Conservation (phyloP, 2,888 invertebrate genomes). For the Heliconius sara region DNA sequence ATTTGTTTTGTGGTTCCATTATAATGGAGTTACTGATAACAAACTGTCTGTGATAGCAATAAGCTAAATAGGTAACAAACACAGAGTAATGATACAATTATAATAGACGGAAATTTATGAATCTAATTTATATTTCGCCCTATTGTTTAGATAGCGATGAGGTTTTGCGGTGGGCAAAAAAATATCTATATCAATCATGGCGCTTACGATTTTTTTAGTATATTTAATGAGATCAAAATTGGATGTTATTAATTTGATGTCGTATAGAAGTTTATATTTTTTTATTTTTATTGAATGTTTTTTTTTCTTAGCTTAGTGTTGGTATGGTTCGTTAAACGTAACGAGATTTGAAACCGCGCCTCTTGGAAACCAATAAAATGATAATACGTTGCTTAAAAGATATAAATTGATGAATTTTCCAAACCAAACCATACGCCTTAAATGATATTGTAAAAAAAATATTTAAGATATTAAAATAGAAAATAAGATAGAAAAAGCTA, state of each 20-base stretch:
- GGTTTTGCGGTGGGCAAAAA: conserved; percentile 36
- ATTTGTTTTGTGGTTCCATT: conserved; percentile 53
- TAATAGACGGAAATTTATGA: conserved; percentile 45
- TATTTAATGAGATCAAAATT: conserved; percentile 36
- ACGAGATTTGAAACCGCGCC: too few relatives aligned
- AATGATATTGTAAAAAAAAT: neutral
- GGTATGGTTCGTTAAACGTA: too few relatives aligned
- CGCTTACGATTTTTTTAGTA: conserved; percentile 38
- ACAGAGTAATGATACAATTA: conserved; percentile 45
- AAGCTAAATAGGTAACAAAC: conserved; percentile 48
- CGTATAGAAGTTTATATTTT: neutral
- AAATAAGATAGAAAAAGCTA: neutral
- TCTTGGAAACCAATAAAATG: too few relatives aligned
- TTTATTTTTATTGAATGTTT: neutral
- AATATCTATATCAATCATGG: conserved; percentile 39
- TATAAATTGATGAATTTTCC: too few relatives aligned
- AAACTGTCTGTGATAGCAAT: conserved; percentile 45
- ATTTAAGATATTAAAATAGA: neutral
- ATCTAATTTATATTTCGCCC: conserved; percentile 45
- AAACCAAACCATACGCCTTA: too few relatives aligned
- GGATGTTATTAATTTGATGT: conserved; percentile 11
- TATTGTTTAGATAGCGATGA: conserved; percentile 45
- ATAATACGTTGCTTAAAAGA: too few relatives aligned
- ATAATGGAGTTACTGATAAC: conserved; percentile 47
- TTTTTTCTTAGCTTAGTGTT: too few relatives aligned